Conservation (phyloP, 2,113 vertebrate species). For the Rhizomys pruinosus region DNA sequence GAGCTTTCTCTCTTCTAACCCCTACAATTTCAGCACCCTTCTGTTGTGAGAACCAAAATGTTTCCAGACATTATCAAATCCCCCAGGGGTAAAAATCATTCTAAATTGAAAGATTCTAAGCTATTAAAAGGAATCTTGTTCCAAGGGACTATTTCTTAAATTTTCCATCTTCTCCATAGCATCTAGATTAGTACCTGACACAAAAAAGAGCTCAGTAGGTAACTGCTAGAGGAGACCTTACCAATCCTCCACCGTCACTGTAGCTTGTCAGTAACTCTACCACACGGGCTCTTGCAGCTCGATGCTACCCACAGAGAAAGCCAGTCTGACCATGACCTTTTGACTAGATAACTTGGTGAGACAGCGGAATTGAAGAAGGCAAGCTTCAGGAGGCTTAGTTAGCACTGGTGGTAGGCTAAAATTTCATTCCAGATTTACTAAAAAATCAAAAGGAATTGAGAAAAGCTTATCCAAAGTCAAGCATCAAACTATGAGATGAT, state of each 20-base stretch:
- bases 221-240: not conserved
- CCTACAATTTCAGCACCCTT: not conserved
- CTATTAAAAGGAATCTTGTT: not conserved
- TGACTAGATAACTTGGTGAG: not conserved
- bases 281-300: not conserved
- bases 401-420: not conserved
- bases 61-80: not conserved
- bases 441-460: not conserved
- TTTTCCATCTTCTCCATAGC: not conserved
- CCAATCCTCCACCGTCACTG: not conserved
- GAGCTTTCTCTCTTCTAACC: not conserved
- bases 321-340: conserved; percentile 39
- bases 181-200: not conserved
- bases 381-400: not conserved
- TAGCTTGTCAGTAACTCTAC: not conserved
- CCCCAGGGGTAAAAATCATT: not conserved
- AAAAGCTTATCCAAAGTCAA: not conserved
- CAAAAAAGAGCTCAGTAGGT: not conserved
- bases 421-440: not conserved
- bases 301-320: conserved; percentile 20
- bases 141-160: not conserved
- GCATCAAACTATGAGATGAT: not conserved
- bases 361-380: not conserved
- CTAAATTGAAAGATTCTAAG: not conserved
- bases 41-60: not conserved